Evolutionary conservation across 1,140 invertebrate genomes (phyloP).

Genomic region (Tribolium castaneum): DNA sequence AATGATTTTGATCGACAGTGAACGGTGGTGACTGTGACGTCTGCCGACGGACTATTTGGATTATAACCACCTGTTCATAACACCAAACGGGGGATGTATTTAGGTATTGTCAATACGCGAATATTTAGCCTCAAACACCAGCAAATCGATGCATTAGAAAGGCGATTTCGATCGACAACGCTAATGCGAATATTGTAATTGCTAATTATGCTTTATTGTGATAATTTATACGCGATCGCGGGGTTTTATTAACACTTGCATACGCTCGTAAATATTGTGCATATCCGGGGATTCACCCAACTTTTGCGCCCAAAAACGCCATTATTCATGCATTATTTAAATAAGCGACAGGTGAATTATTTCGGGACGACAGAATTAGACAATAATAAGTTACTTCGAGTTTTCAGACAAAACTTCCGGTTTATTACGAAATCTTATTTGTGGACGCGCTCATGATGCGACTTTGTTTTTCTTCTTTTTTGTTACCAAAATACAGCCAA

Average conservation of each 20-base stretch:
- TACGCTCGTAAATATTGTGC: slow-evolving; percentile 2
- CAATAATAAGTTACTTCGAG: not conserved
- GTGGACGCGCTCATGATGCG: not conserved
- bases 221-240: slow-evolving; percentile 6
- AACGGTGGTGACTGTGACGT: not conserved
- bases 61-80: slow-evolving; percentile 34
- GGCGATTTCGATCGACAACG: not conserved
- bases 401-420: not conserved
- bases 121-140: not conserved
- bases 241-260: not conserved
- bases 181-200: slow-evolving; percentile 22
- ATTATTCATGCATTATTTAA: not conserved
- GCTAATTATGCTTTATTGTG: slow-evolving; percentile 20
- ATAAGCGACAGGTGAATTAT: not conserved
- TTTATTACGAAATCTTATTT: not conserved
- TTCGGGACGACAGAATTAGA: not conserved
- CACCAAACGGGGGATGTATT: slow-evolving; percentile 29
- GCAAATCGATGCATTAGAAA: slow-evolving; percentile 4
- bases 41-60: slow-evolving; percentile 21
- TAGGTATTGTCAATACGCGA: slow-evolving; percentile 15
- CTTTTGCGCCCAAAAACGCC: not conserved
- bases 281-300: not conserved
- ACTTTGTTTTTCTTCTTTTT: too few relatives aligned
- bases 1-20: not conserved
- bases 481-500: too few relatives aligned